Percentiles rank a stretch among this genome's conserved stretches.
Evolutionary conservation across 2,888 invertebrate species (phyloP).

Genomic region (Bhutanitis thaidina): DNA sequence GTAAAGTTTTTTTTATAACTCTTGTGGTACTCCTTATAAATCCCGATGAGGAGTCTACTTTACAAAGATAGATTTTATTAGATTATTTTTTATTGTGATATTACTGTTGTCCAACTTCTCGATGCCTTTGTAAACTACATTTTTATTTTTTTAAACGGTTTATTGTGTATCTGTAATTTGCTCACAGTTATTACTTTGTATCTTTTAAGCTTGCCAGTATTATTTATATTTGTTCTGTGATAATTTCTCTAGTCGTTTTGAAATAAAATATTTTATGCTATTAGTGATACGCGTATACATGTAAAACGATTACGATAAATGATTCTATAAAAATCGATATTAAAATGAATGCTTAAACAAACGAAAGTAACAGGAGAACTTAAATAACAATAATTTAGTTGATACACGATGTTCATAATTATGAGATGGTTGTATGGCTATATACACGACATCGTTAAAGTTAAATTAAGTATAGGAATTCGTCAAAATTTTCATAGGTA

Average conservation of each 20-base stretch:
- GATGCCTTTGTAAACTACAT: neutral
- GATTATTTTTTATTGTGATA: neutral
- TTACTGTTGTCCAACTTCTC: neutral
- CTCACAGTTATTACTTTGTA: neutral
- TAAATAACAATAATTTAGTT: constrained; percentile 20
- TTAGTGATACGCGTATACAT: neutral
- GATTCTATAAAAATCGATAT: neutral
- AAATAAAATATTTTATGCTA: neutral
- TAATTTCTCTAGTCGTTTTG: constrained; percentile 23
- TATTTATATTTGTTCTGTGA: constrained; percentile 26
- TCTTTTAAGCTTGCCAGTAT: constrained; percentile 2
- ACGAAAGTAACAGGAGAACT: constrained; percentile 8
- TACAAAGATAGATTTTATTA: neutral
- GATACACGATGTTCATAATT: constrained; percentile 17
- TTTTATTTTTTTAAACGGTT: neutral
- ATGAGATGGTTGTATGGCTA: constrained; percentile 29
- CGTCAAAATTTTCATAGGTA: neutral
- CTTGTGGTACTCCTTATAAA: too few relatives aligned
- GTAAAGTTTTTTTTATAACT: too few relatives aligned
- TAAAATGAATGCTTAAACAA: constrained; percentile 6
- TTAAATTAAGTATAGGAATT: neutral
- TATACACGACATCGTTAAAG: constrained; percentile 22
- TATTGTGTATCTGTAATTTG: neutral
- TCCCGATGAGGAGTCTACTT: too few relatives aligned
- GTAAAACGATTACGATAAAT: neutral